These are phyloP conservation scores for Bactericera cockerelli DNA, from an alignment of 1,140 invertebrate species.

Conservation along the genomic window DNA sequence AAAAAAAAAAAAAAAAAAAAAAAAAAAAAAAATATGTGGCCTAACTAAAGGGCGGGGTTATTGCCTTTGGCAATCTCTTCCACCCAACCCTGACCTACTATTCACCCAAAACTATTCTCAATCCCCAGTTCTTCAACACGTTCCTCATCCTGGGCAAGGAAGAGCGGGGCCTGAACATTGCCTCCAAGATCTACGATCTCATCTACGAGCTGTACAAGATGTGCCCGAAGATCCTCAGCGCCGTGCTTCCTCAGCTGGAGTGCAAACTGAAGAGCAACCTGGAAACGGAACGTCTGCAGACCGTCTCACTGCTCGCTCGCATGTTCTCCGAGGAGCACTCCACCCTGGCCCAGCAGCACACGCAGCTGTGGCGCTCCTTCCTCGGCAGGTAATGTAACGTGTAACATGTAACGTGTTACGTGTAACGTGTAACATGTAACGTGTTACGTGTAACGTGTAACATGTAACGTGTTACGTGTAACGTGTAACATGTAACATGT, in stretches of 20 bases:
- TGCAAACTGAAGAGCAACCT: constrained; percentile 58
- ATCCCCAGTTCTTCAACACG: constrained; percentile 84
- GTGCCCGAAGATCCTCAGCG: constrained; percentile 69
- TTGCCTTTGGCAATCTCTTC: no score
- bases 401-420: no score
- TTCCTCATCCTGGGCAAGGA: constrained; percentile 82
- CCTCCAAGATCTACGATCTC: constrained; percentile 79
- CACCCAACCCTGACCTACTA: no score
- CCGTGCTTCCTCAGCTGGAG: constrained; percentile 85
- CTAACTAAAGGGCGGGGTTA: no score
- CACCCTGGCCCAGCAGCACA: constrained; percentile 69
- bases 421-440: no score
- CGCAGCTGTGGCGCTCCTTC: constrained; percentile 71
- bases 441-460: no score
- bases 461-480: no score
- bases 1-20: no score
- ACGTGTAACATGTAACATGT: no score
- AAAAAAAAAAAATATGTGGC: no score
- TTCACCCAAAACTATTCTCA: no score
- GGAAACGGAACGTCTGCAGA: constrained; percentile 42
- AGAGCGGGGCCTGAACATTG: constrained; percentile 62
- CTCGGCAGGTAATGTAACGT: constrained; percentile 58
- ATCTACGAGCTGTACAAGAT: constrained; percentile 95
- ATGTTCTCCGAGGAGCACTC: constrained; percentile 97
- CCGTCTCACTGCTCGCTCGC: constrained; percentile 77